Percentiles rank a stretch among this genome's conserved stretches.
These are phyloP conservation scores for Actenoides lindsayi DNA, from an alignment of 2,113 vertebrate genomes.

Conservation along the genomic window DNA sequence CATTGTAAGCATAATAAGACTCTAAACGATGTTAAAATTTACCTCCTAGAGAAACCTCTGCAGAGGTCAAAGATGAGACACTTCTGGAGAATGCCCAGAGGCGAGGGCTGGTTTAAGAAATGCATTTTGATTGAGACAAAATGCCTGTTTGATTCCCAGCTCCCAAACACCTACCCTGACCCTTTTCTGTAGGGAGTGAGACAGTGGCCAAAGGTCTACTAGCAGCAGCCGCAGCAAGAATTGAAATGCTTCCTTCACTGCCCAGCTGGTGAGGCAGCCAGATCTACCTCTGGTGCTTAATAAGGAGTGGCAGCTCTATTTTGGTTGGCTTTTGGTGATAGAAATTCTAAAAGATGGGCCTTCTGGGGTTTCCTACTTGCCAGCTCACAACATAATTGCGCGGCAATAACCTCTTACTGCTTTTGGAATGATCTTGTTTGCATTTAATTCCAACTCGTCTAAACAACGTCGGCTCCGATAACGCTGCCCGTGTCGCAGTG, in stretches of 20 bases:
- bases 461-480: not conserved
- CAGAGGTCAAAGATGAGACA: not conserved
- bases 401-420: not conserved
- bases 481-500: fast-evolving
- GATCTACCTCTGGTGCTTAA: not conserved
- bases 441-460: not conserved
- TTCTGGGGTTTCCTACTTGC: not conserved
- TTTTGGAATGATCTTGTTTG: not conserved
- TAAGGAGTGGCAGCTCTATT: not conserved
- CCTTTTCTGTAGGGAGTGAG: not conserved
- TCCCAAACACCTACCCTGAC: not conserved
- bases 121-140: too few relatives aligned
- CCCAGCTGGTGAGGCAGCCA: not conserved
- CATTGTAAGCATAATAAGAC: not conserved
- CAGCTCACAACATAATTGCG: not conserved
- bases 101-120: not conserved
- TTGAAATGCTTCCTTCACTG: not conserved
- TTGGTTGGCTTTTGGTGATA: not conserved
- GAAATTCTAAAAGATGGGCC: not conserved
- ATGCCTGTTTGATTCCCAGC: not conserved
- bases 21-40: constrained; percentile 1
- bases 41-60: not conserved
- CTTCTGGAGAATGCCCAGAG: not conserved
- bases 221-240: not conserved
- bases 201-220: not conserved